A percentile compares a stretch with the other conserved stretches of the same genome.
These are phyloP conservation scores for Hippopotamus amphibius DNA, from an alignment of 2,113 vertebrate species.

Conservation along the genomic window DNA sequence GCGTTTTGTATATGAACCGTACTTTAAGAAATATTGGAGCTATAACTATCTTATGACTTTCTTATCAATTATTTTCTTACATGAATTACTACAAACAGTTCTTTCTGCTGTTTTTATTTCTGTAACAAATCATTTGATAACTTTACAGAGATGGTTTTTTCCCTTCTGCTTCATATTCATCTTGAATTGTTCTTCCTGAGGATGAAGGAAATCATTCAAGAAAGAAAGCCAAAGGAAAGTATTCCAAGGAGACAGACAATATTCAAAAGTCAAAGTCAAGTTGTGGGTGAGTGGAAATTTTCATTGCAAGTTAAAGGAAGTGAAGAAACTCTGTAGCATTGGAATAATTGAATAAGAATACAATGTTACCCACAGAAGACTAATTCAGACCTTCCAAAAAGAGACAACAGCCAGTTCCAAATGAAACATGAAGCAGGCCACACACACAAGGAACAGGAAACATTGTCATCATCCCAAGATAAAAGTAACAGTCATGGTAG, in stretches of 20 bases:
- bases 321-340: background rate
- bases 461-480: background rate
- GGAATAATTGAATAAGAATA: background rate
- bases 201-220: background rate
- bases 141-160: background rate
- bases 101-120: constrained; percentile 41
- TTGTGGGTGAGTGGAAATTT: background rate
- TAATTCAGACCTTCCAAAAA: background rate
- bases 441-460: background rate
- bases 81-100: constrained; percentile 18
- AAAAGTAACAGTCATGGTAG: background rate
- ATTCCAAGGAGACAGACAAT: background rate
- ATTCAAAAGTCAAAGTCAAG: background rate
- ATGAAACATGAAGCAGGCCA: background rate
- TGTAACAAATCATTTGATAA: constrained; percentile 30
- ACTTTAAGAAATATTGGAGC: background rate
- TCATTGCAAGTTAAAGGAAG: constrained; percentile 11
- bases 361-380: background rate
- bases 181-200: background rate
- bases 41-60: constrained; percentile 36
- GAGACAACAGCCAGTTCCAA: background rate
- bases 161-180: background rate
- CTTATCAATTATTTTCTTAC: constrained; percentile 4
- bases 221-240: constrained; percentile 19
- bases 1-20: background rate